Conservation (phyloP, 2,797 vertebrate genomes). For the Emys orbicularis region DNA sequence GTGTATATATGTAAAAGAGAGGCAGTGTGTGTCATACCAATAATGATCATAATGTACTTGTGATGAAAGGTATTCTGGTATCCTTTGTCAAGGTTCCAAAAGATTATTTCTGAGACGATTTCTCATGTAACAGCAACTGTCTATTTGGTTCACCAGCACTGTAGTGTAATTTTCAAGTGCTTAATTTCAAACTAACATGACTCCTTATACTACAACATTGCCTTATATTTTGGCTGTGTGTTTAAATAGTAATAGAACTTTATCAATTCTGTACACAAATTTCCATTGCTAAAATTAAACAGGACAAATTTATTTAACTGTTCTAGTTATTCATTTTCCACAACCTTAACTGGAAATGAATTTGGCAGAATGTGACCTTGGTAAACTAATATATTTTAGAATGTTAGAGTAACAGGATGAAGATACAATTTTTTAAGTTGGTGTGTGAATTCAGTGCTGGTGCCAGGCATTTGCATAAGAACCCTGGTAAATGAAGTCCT, state of each 20-base stretch:
- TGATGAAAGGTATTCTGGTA: background rate
- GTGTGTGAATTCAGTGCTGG: background rate
- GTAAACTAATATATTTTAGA: background rate
- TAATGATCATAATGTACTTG: background rate
- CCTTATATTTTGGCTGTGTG: background rate
- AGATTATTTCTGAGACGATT: slow-evolving; percentile 41
- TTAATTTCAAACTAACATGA: slow-evolving; percentile 14
- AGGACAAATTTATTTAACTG: background rate
- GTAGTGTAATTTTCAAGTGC: background rate
- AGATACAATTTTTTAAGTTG: slow-evolving; percentile 7
- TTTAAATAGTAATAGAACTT: slow-evolving; percentile 18
- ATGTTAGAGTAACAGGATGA: background rate
- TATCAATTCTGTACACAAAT: background rate
- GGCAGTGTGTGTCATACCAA: background rate
- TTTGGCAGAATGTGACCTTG: background rate
- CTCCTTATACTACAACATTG: slow-evolving; percentile 15
- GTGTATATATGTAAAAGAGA: background rate
- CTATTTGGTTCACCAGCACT: slow-evolving; percentile 40
- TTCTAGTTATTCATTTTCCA: slow-evolving; percentile 13
- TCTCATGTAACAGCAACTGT: slow-evolving; percentile 45
- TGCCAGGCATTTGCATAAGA: no score
- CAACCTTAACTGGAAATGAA: slow-evolving; percentile 12
- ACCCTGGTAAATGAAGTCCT: background rate
- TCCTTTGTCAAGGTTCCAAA: slow-evolving; percentile 16
- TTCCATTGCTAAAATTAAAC: background rate